Evolutionary conservation across 2,797 vertebrate genomes (phyloP), one percentile per base, ranked within the genome.

Genomic region (Phylloscopus collybita): DNA sequence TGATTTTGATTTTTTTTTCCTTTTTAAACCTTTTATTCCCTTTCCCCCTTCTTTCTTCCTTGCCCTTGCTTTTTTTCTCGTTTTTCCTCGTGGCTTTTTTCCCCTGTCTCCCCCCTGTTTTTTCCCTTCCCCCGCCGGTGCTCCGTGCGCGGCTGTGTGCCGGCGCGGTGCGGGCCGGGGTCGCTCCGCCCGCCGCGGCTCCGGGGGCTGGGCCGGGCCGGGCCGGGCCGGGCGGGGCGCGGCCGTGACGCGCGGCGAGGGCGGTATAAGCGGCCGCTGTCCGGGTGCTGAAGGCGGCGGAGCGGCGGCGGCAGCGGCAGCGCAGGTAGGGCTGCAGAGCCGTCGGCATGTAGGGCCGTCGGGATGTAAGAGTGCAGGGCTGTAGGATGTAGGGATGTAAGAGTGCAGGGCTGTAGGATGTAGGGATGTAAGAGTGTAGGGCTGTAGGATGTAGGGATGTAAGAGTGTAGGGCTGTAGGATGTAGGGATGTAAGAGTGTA

Each of bases 201-300:
- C 38, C 38, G 38, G 61, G 19, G 51, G 8, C 38, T 5, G 14
- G 11, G 16, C 40, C 27, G 73, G 65, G 78, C 32, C 32, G 22
- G 67, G 29, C 51, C 20, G 16, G 36, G 26, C 16, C 30, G 44
- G 53, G 53, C 59, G 17, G 59, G 27, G 60, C 75, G 27, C 1
- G 57, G 62, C 23, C 42, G 74, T 94, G 90, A 90, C 90, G 86
- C 57, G 60, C 17, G 96, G 93, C 92, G 20, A 78, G 87, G 90
- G 95, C 97, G 42, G 88, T 98, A 98, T 98, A 98, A 98, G 95
- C 97, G 97, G 98, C 98, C 98, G 98, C 99, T 99, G 98, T 99
- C 98, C 98, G 86, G 98, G 99, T 99, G 97, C 99, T 99, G 98
- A 98, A 97, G 42, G 64, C 65, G 66, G 59, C 64, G 21, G 36